phyloP scores from a whole-genome alignment of 2,888 invertebrate species.

The Dendrolimus pini region DNA sequence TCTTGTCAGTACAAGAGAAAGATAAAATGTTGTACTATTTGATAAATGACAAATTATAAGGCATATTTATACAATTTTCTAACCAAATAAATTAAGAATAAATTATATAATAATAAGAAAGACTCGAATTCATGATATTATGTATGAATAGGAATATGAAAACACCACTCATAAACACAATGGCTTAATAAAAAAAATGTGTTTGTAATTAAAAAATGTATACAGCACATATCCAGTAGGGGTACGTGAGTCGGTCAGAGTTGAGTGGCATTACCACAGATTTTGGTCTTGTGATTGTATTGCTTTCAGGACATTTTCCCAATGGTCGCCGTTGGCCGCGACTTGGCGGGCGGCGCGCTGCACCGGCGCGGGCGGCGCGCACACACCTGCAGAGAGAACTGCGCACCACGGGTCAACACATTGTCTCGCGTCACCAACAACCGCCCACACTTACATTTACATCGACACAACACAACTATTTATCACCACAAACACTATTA shows the following conservation, averaged over 20 bases:
- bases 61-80: background rate
- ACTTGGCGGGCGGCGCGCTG: conserved; percentile 77
- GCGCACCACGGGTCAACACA: conserved; percentile 71
- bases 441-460: background rate
- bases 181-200: conserved; percentile 15
- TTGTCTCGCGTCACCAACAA: conserved; percentile 30
- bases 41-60: background rate
- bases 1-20: too few species aligned
- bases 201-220: conserved; percentile 53
- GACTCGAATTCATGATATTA: too few species aligned
- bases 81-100: background rate
- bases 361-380: conserved; percentile 49
- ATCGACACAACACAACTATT: background rate
- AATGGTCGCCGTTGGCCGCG: conserved; percentile 80
- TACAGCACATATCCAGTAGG: conserved; percentile 63
- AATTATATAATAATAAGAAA: background rate
- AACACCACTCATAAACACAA: too few species aligned
- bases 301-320: conserved; percentile 80
- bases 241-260: conserved; percentile 34
- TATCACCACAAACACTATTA: background rate
- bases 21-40: too few species aligned
- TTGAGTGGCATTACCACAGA: conserved; percentile 72
- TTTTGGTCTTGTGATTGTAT: conserved; percentile 72
- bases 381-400: conserved; percentile 73
- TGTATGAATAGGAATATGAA: too few species aligned